These are phyloP conservation scores for Aeoliscus strigatus DNA, from an alignment of 2,797 vertebrate species.

Conservation along the genomic window DNA sequence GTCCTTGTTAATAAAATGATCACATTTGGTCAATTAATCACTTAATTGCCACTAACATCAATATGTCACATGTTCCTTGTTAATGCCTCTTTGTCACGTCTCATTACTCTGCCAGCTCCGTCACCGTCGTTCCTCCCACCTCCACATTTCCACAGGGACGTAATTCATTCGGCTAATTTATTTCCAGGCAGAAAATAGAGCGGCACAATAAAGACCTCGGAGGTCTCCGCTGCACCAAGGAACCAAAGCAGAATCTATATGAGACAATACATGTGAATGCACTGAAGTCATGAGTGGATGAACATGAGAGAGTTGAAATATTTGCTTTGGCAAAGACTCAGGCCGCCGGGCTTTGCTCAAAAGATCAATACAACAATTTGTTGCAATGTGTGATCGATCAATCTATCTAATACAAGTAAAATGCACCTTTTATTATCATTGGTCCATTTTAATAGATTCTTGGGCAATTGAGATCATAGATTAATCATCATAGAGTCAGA, in stretches of 20 bases:
- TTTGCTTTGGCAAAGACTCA: no score
- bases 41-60: slow-evolving; percentile 38
- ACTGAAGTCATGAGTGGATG: not conserved
- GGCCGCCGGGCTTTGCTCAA: no score
- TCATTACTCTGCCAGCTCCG: slow-evolving; percentile 46
- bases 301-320: not conserved
- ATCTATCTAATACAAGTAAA: no score
- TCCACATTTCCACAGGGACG: slow-evolving; percentile 35
- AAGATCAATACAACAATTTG: no score
- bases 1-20: slow-evolving; percentile 38
- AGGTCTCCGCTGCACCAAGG: slow-evolving; percentile 2
- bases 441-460: no score
- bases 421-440: no score
- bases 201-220: not conserved
- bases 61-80: slow-evolving; percentile 45
- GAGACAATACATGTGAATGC: not conserved
- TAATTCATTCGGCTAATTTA: slow-evolving; percentile 22
- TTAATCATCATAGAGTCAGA: slow-evolving; percentile 16
- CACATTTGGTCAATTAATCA: slow-evolving; percentile 40
- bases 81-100: slow-evolving; percentile 41
- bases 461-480: no score
- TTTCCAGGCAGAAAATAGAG: slow-evolving; percentile 16
- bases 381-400: no score
- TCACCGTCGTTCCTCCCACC: slow-evolving; percentile 18
- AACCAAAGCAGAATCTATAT: not conserved